phyloP scores from a whole-genome alignment of 1,140 invertebrate species.

The Nasonia vitripennis region DNA sequence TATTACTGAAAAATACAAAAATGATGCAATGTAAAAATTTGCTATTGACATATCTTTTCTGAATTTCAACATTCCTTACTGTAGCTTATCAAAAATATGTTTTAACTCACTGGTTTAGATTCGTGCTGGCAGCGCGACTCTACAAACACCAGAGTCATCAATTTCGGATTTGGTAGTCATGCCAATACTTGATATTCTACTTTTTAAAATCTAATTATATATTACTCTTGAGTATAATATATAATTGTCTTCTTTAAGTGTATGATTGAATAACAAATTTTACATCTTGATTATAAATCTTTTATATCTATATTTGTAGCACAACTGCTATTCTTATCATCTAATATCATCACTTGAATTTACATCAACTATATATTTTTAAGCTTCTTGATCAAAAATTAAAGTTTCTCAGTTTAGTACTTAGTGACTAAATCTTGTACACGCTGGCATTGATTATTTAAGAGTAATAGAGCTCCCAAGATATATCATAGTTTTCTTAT shows the following conservation, averaged over 20 bases:
- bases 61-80: neutral
- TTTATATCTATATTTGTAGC: neutral
- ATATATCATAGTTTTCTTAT: neutral
- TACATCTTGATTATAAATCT: conserved; percentile 16
- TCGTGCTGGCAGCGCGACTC: neutral
- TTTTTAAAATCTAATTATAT: neutral
- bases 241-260: neutral
- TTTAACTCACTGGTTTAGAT: conserved; percentile 16
- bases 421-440: neutral
- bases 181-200: neutral
- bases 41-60: neutral
- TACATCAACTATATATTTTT: conserved; percentile 10
- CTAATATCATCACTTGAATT: conserved; percentile 22
- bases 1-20: neutral
- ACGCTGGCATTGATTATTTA: conserved; percentile 18
- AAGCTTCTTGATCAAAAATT: conserved; percentile 5
- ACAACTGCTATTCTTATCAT: conserved; percentile 29
- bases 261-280: neutral
- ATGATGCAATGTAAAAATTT: too few species aligned
- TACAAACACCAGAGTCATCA: neutral
- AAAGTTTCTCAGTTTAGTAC: conserved; percentile 2
- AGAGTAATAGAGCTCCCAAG: neutral
- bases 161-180: too few species aligned
- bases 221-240: neutral
- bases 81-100: neutral